Evolutionary conservation across 2,797 vertebrate species (phyloP), one percentile per base, ranked within the genome.

Genomic region (Gadopsis marmoratus): DNA sequence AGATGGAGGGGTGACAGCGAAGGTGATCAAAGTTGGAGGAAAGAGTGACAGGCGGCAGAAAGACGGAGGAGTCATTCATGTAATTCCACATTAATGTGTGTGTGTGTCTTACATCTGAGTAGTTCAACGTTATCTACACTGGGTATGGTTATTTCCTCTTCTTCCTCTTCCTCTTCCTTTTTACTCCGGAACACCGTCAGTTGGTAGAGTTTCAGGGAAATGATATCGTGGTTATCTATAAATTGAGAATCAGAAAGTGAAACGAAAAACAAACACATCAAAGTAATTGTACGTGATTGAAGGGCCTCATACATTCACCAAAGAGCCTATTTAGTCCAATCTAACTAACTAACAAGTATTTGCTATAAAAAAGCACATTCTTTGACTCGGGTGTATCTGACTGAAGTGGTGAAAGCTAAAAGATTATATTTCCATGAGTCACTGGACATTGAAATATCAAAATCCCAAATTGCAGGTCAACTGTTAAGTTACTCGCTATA

Each of bases 171-270:
- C 19, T 97, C 96, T 84, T 99, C 97, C 76, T 96, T 95, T 0
- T 93, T 90, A 3, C 95, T 96, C 64, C 96, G 89, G 58, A 97
- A 88, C 77, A 99, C 97, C 0, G 96, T 98, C 89, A 99, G 94
- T 86, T 99, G 97, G 93, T 97, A 99, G 71, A 99, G 89, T 89
- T 99, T 99, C 91, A 99, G 88, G 0, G 98, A 99, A 74, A 99
- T 95, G 10, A 99, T 91, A 48, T 99, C 98, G 1, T 99, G 98
- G 84, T 99, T 98, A 90, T 99, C 98, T 99, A 82, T 11, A 53
- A 81, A 71, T 11, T 1, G 3, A 78, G 43, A 77, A 51, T 39
- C 26, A 63, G 19, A 53, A 71, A 75, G 71, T 29, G 45, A 10
- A 55, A 68, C 4, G 4, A 50, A n/a, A 47, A 26, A 53, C 4